Percentiles rank a stretch among this genome's conserved stretches.
Evolutionary conservation across 2,113 vertebrate genomes (phyloP).

Genomic region (Crotalus horridus): DNA sequence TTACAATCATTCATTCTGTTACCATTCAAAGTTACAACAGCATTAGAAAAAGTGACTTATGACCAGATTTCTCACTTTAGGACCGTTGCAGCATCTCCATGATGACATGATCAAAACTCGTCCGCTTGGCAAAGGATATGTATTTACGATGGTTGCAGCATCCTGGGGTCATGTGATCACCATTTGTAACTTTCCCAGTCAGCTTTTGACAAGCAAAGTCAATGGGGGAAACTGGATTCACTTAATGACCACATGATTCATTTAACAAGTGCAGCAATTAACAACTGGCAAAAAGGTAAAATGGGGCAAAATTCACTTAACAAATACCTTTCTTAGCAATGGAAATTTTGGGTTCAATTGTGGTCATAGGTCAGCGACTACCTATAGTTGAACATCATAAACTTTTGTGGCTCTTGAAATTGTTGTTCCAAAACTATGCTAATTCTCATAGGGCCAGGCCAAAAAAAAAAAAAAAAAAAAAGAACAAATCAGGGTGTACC

Average conservation of each 20-base stretch:
- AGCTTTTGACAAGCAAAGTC: not conserved
- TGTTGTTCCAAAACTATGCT: not conserved
- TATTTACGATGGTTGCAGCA: not conserved
- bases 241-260: not conserved
- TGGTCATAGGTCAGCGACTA: not conserved
- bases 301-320: not conserved
- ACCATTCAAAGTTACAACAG: not conserved
- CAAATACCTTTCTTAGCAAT: not conserved
- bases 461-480: not conserved
- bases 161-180: not conserved
- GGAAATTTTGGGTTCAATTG: not conserved
- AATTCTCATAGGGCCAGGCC: not conserved
- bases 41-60: not conserved
- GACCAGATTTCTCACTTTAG: not conserved
- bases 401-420: not conserved
- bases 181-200: not conserved
- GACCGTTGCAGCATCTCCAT: not conserved
- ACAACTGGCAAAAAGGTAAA: not conserved
- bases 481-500: not conserved
- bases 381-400: not conserved
- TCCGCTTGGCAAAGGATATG: not conserved
- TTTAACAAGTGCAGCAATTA: not conserved
- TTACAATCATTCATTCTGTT: not conserved
- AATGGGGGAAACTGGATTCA: not conserved
- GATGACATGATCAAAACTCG: not conserved